Base-by-base conservation (phyloP, 2,797 vertebrate species). In the Hemibagrus guttatus region DNA sequence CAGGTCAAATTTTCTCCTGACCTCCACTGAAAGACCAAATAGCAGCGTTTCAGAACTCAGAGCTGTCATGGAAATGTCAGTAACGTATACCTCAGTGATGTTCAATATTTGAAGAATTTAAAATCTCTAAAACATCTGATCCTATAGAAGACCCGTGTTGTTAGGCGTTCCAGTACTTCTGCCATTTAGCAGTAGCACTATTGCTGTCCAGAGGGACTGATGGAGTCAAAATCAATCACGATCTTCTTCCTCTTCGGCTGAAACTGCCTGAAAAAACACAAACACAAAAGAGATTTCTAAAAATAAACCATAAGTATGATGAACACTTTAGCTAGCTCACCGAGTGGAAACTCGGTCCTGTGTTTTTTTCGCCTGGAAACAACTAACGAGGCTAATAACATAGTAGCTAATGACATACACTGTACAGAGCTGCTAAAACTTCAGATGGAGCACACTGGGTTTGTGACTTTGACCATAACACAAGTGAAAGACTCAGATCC, bases 221-320 rank as follows among this genome's bases (percentile, higher is more conserved):
- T 78, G 42, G 72, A 85, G 72, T 85, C 74, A 12, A 85, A 85
- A 66, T 78, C 72, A 9, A 85, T 85, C 52, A 76, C 84, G 3
- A 85, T 54, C 72, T 17, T 85, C n/a, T 64, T 85, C 17, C 39
- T 2, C 72, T 76, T 85, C 9, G 84, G 84, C 4, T 66, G 72
- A 54, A 85, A 85, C 84, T 85, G 84, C n/a, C 84, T 76, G 59
- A 49, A 76, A 84, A n/a, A 63, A 74, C 16, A 72, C 21, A 12
- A 83, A 21, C 3, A 17, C 14, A 56, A 16, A 23, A 31, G 16
- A 3, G 19, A 26, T 12, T 49, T 8, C 1, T 4, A 66, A 9
- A 49, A 49, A 49, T 7, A 23, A 72, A 42, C 9, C 23, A 42
- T 23, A 26, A 46, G 1, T 23, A 26, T 31, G 13, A 66, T 16